Conservation (phyloP, 2,888 invertebrate species). For the Platycheirus rosarum region DNA sequence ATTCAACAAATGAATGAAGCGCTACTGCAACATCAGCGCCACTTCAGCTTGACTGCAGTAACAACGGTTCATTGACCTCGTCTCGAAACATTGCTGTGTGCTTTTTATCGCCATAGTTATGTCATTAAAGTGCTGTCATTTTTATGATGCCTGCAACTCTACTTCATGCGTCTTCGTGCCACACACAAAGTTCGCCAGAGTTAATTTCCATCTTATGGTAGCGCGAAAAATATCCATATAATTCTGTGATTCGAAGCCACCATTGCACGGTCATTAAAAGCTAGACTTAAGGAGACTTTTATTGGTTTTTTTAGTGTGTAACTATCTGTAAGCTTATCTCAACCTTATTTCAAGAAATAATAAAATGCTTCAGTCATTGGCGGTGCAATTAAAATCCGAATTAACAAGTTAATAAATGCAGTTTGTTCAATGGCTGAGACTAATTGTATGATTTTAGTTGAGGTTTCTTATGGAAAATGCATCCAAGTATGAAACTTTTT, state of each 20-base stretch:
- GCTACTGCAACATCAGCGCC: neutral
- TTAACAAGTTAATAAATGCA: conserved; percentile 4
- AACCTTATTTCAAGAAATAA: neutral
- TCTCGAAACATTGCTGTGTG: neutral
- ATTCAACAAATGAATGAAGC: conserved; percentile 15
- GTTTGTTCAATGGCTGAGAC: conserved; percentile 10
- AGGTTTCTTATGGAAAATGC: conserved; percentile 8
- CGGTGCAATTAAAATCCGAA: neutral
- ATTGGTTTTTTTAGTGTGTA: conserved; percentile 1
- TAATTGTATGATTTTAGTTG: neutral
- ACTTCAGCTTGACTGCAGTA: neutral
- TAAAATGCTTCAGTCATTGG: neutral
- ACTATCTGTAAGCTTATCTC: no score
- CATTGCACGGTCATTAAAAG: neutral
- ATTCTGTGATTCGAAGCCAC: conserved; percentile 1
- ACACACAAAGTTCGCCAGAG: neutral
- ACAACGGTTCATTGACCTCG: conserved; percentile 7
- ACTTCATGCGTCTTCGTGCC: neutral
- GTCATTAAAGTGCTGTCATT: neutral
- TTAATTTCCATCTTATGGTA: neutral
- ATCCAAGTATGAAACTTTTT: no score
- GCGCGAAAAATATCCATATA: conserved; percentile 20
- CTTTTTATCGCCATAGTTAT: neutral
- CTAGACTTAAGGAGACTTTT: neutral
- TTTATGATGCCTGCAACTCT: neutral